Conservation (phyloP, 1,140 invertebrate genomes). For the Grapholita molesta region DNA sequence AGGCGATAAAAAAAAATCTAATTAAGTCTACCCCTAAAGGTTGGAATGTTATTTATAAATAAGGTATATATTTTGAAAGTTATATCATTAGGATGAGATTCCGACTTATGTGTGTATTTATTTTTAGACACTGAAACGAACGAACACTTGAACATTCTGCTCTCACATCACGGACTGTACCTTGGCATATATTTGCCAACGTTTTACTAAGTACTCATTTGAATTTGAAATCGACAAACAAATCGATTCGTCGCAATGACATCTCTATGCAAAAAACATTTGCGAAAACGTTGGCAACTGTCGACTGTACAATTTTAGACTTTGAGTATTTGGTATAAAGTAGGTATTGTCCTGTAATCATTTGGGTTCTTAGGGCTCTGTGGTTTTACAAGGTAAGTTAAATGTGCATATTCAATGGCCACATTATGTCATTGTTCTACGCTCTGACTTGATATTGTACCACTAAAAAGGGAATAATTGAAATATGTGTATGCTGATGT, state of each 20-base stretch:
- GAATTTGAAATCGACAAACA: constrained; percentile 1
- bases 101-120: background rate
- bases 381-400: background rate
- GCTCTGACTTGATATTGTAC: background rate
- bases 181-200: background rate
- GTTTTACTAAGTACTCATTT: background rate
- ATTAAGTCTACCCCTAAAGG: too few relatives aligned
- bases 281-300: background rate
- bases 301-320: background rate
- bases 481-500: too few relatives aligned
- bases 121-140: background rate
- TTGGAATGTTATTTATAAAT: background rate
- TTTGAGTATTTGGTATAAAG: background rate
- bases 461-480: too few relatives aligned
- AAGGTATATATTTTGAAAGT: background rate
- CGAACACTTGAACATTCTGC: background rate
- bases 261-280: background rate
- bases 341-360: background rate
- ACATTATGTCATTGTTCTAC: background rate
- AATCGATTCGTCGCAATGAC: constrained; percentile 1
- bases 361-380: background rate
- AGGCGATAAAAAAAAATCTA: too few relatives aligned
- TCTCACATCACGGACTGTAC: background rate
- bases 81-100: background rate
- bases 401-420: background rate